phyloP scores from a whole-genome alignment of 2,888 invertebrate genomes.

The Hirudinaria manillensis region DNA sequence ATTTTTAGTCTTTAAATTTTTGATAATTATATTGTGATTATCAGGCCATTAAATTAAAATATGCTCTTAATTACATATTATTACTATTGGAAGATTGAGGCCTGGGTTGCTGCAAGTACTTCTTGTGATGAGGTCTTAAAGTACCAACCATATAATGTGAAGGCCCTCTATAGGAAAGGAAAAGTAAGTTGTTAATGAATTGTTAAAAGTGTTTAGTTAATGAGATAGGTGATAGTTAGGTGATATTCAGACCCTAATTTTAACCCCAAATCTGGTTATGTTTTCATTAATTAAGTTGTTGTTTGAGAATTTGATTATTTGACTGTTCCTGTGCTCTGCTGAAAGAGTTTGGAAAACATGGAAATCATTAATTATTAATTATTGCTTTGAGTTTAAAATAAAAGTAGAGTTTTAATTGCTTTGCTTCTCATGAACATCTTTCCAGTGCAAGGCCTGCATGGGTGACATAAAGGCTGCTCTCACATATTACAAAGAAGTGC shows the following conservation, averaged over 20 bases:
- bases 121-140: conserved; percentile 76
- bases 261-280: background rate
- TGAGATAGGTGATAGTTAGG: background rate
- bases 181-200: conserved; percentile 51
- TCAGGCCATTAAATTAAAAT: background rate
- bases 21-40: background rate
- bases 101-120: conserved; percentile 75
- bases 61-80: background rate
- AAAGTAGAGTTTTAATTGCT: no score
- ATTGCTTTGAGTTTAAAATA: no score
- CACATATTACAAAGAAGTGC: conserved; percentile 61
- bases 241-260: background rate
- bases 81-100: conserved; percentile 58
- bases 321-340: no score
- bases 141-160: conserved; percentile 79
- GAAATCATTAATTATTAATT: no score
- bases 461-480: conserved; percentile 69
- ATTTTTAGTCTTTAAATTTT: no score
- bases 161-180: conserved; percentile 81
- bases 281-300: background rate
- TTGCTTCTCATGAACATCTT: background rate
- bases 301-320: background rate
- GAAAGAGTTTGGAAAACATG: no score
- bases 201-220: background rate
- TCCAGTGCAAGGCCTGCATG: conserved; percentile 64